Evolutionary conservation across 2,113 vertebrate species (phyloP), one percentile per base, ranked within the genome.

Genomic region (Xyrauchen texanus): DNA sequence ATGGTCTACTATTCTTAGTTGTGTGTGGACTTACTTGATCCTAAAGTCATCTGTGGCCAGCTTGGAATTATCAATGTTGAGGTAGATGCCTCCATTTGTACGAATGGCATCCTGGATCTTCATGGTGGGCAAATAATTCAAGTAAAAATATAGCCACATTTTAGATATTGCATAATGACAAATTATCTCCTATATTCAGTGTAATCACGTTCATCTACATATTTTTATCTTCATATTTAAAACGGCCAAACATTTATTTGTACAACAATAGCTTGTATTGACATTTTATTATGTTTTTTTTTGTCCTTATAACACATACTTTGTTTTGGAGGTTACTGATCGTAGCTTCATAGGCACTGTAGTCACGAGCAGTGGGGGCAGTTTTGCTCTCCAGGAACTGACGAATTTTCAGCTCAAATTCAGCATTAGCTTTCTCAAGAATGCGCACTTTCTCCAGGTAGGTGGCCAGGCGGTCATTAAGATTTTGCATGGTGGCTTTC

Each of bases 1-100:
- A 7, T 15, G 7, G 55, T 58, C 6, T 9, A 7, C 15, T 5
- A 4, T 16, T 58, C 11, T 2, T 15, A 6, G 21, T 34, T 3
- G 21, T 34, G 21, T 68, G 4, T 11, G n/a, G 11, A 88, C 92
- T 89, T 76, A 94, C 94, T 94, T 94, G 74, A 91, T 73, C 82
- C 88, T 89, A 88, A 95, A 95, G 88, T 94, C 93, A 0, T 95
- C 93, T 0, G 92, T 88, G 7, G 94, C 93, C 81, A 95, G 88
- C 81, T 92, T 94, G 78, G 94, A 92, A 0, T 95, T 95, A 78
- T 95, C 94, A 0, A 95, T 92, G 78, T 76, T 44, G 11, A 93
- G 89, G 0, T 93, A 84, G 77, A 93, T 84, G 51, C 84, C 85
- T 4, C 89, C 91, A 0, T 93, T 95, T 47, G 91, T 10, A 0